A percentile compares a stretch with the other conserved stretches of the same genome.
These are phyloP conservation scores for Enchytraeus crypticus DNA, from an alignment of 2,888 invertebrate species.

Conservation along the genomic window DNA sequence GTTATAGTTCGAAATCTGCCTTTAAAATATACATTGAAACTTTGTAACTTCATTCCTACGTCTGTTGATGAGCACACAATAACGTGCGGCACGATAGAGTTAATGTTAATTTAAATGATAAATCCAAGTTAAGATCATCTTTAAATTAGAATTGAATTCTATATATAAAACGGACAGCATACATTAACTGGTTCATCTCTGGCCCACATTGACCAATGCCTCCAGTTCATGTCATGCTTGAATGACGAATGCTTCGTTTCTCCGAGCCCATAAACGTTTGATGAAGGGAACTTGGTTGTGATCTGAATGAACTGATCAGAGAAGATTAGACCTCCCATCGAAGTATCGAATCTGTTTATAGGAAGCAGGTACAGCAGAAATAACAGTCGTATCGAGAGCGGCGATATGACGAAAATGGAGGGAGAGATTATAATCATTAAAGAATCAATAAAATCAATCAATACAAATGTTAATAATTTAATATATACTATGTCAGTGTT, in stretches of 20 bases:
- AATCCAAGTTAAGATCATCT: too few species aligned
- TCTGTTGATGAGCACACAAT: too few species aligned
- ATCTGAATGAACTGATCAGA: constrained; percentile 51
- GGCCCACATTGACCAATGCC: constrained; percentile 46
- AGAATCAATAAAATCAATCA: background rate
- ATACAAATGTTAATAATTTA: too few species aligned
- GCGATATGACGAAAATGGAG: background rate
- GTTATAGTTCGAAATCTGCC: too few species aligned
- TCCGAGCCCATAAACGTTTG: constrained; percentile 50
- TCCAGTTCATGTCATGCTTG: constrained; percentile 42
- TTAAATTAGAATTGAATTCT: too few species aligned
- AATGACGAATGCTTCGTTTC: constrained; percentile 47
- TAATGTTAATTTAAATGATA: too few species aligned
- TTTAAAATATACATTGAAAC: too few species aligned
- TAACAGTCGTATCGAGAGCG: background rate
- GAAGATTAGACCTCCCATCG: constrained; percentile 46
- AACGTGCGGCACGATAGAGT: too few species aligned
- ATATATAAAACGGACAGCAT: too few species aligned
- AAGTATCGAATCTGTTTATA: constrained; percentile 41
- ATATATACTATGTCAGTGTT: too few species aligned
- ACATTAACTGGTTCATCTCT: constrained; percentile 38
- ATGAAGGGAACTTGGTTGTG: constrained; percentile 43
- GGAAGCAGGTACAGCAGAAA: too few species aligned
- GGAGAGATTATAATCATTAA: background rate
- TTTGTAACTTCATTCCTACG: too few species aligned